Evolutionary conservation across 2,113 vertebrate genomes (phyloP).

Genomic region (Antechinus flavipes): DNA sequence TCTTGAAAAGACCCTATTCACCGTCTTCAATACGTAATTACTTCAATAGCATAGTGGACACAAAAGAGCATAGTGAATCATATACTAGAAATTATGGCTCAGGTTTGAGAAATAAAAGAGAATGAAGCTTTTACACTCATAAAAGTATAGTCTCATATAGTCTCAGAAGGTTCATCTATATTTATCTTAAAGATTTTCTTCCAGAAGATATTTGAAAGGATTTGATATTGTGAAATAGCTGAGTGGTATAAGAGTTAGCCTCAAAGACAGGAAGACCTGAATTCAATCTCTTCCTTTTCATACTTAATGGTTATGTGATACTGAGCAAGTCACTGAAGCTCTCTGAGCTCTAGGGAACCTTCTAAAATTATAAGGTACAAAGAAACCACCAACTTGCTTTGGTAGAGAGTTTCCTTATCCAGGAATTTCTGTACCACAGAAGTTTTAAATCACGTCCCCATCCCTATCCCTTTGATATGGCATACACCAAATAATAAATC

Average conservation of each 20-base stretch:
- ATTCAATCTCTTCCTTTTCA: background rate
- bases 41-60: background rate
- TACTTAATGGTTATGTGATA: background rate
- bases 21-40: background rate
- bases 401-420: background rate
- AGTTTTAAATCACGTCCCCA: background rate
- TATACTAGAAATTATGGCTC: background rate
- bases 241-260: background rate
- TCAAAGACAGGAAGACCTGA: background rate
- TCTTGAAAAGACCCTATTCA: background rate
- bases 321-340: background rate
- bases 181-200: background rate
- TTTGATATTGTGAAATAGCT: background rate
- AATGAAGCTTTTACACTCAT: background rate
- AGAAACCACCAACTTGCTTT: background rate
- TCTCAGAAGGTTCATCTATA: background rate
- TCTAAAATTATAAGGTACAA: background rate
- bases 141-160: background rate
- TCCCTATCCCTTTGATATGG: background rate
- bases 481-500: too few relatives aligned
- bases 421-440: background rate
- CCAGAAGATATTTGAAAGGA: background rate
- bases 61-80: background rate
- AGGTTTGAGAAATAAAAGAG: background rate
- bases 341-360: background rate